A percentile compares a stretch with the other conserved stretches of the same genome.
These are phyloP conservation scores for Sparidentex hasta DNA, from an alignment of 2,797 vertebrate species.

Conservation along the genomic window DNA sequence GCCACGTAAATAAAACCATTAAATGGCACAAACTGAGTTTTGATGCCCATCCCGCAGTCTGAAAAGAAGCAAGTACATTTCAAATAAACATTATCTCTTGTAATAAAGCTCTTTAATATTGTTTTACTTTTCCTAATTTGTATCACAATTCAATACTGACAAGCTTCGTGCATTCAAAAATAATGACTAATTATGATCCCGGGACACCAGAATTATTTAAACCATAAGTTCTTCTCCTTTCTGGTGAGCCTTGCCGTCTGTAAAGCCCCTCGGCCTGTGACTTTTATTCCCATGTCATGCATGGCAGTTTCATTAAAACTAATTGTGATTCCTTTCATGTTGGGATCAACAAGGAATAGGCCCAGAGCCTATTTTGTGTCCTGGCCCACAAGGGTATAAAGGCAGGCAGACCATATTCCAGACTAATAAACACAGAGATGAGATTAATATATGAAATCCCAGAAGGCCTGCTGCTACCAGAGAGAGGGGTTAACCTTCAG, in stretches of 20 bases:
- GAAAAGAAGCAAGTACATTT: background rate
- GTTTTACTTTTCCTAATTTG: background rate
- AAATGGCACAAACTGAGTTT: background rate
- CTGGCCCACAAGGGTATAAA: slow-evolving; percentile 2
- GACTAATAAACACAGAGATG: slow-evolving; percentile 28
- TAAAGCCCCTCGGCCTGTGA: slow-evolving; percentile 36
- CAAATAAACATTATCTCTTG: background rate
- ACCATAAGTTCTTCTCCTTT: slow-evolving; percentile 17
- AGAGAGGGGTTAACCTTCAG: slow-evolving; percentile 3
- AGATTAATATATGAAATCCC: slow-evolving; percentile 10
- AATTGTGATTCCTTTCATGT: slow-evolving; percentile 42
- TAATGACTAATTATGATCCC: slow-evolving; percentile 37
- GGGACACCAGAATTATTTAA: slow-evolving; percentile 13
- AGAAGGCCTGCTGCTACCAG: background rate
- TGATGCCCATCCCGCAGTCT: background rate
- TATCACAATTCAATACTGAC: slow-evolving; percentile 3
- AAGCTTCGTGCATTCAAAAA: slow-evolving; percentile 33
- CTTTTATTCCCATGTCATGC: slow-evolving; percentile 39
- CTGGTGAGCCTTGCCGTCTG: background rate
- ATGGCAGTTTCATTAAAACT: slow-evolving; percentile 54
- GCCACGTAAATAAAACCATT: background rate
- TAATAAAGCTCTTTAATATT: background rate
- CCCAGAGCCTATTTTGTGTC: slow-evolving; percentile 4
- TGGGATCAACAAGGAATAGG: slow-evolving; percentile 31
- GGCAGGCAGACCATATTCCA: slow-evolving; percentile 13